A percentile compares a stretch with the other conserved stretches of the same genome.
Evolutionary conservation across 2,113 vertebrate genomes (phyloP).

Genomic region (Pygathrix nemaeus): DNA sequence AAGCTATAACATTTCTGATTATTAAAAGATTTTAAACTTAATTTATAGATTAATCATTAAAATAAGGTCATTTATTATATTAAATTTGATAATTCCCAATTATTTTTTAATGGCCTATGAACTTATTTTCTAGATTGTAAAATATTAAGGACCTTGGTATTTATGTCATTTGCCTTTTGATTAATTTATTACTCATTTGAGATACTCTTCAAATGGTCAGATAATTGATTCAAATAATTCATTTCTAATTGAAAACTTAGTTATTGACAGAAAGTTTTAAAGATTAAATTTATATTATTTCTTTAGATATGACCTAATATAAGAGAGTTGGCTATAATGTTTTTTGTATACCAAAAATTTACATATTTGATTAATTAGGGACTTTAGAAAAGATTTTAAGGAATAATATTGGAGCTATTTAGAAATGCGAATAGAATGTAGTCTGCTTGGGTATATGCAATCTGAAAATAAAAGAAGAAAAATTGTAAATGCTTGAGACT

Average conservation of each 20-base stretch:
- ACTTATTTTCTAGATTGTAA: conserved; percentile 8
- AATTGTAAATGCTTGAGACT: neutral
- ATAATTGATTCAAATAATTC: neutral
- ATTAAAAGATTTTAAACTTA: neutral
- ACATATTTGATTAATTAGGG: neutral
- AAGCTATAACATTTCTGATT: neutral
- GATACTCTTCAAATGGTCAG: neutral
- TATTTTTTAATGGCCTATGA: conserved; percentile 19
- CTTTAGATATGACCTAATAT: neutral
- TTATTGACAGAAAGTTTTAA: neutral
- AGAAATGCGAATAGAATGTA: neutral
- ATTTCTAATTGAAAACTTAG: neutral
- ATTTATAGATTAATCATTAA: neutral
- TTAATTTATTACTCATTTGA: neutral
- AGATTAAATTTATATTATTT: neutral
- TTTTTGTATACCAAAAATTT: neutral
- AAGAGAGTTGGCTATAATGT: neutral
- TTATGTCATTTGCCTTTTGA: neutral
- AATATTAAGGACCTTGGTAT: neutral
- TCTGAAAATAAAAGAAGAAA: neutral
- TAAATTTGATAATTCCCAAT: neutral
- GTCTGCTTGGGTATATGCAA: neutral
- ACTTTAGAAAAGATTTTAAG: neutral
- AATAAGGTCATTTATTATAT: neutral
- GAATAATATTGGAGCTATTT: neutral